phyloP scores from a whole-genome alignment of 1,140 invertebrate genomes.

The Drosophila suzukii region DNA sequence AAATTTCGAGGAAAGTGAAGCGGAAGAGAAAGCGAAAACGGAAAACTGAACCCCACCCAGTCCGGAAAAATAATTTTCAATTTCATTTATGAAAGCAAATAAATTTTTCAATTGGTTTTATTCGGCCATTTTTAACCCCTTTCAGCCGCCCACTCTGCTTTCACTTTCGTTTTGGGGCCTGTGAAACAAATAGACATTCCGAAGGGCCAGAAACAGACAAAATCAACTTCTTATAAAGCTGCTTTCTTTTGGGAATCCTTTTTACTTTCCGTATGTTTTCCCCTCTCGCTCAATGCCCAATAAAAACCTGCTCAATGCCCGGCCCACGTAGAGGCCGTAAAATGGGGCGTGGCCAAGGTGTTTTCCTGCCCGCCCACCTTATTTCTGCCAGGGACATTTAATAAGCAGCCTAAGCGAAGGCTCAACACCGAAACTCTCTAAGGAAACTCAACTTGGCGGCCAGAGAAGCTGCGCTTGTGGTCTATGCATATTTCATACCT shows the following conservation, averaged over 20 bases:
- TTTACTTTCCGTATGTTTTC: conserved; percentile 22
- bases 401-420: conserved; percentile 45
- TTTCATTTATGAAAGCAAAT: conserved; percentile 75
- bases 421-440: conserved; percentile 13
- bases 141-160: conserved; percentile 3
- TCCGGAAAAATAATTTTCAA: conserved; percentile 60
- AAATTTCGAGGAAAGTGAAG: conserved; percentile 34
- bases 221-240: conserved; percentile 45
- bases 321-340: conserved; percentile 41
- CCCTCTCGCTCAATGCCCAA: neutral
- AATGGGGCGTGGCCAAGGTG: conserved; percentile 41
- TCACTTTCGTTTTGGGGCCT: conserved; percentile 36
- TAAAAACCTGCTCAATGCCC: conserved; percentile 52
- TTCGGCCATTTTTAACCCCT: conserved; percentile 18
- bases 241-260: conserved; percentile 43
- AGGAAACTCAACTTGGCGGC: conserved; percentile 22
- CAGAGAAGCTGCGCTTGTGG: conserved; percentile 32
- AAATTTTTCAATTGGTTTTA: conserved; percentile 71
- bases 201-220: conserved; percentile 43
- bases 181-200: conserved; percentile 55
- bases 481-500: conserved; percentile 43
- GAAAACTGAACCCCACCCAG: conserved; percentile 32
- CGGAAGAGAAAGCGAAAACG: conserved; percentile 21
- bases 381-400: conserved; percentile 41
- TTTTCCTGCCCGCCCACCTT: conserved; percentile 25